Percentiles rank a stretch among this genome's conserved stretches.
Evolutionary conservation across 2,113 vertebrate species (phyloP).

Genomic region (Thymallus thymallus): DNA sequence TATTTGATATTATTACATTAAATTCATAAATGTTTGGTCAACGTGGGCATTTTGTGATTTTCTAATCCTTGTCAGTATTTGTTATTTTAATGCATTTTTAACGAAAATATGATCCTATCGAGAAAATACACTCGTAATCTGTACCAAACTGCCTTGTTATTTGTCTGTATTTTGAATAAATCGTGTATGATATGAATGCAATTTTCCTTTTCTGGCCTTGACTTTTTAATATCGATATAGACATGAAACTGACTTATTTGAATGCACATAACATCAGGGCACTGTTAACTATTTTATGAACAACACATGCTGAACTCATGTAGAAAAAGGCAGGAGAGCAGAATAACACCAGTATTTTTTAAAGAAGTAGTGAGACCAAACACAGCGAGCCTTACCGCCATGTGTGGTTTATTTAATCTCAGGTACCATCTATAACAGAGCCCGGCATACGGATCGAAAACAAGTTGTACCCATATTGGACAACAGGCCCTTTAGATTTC

Average conservation of each 20-base stretch:
- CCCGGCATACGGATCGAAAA: no score
- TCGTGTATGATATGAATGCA: conserved; percentile 56
- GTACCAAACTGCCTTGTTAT: conserved; percentile 73
- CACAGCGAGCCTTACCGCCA: no score
- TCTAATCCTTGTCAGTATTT: conserved; percentile 55
- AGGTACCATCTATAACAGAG: no score
- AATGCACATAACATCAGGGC: no score
- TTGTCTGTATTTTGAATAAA: conserved; percentile 76
- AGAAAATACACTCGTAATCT: conserved; percentile 62
- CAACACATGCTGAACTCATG: no score
- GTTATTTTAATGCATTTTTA: conserved; percentile 41
- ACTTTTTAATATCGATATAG: background rate
- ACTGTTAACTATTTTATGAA: no score
- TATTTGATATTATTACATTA: conserved; percentile 70
- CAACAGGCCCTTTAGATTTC: background rate
- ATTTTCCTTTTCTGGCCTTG: background rate
- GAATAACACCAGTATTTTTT: no score
- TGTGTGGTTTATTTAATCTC: no score
- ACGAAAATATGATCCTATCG: conserved; percentile 57
- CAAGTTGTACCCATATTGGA: no score
- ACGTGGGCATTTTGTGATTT: conserved; percentile 71
- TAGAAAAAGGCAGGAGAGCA: no score
- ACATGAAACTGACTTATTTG: no score
- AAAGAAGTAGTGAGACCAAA: no score
- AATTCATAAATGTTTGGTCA: conserved; percentile 68